Conservation (phyloP, 2,888 invertebrate species). For the Pristionchus japonicus region DNA sequence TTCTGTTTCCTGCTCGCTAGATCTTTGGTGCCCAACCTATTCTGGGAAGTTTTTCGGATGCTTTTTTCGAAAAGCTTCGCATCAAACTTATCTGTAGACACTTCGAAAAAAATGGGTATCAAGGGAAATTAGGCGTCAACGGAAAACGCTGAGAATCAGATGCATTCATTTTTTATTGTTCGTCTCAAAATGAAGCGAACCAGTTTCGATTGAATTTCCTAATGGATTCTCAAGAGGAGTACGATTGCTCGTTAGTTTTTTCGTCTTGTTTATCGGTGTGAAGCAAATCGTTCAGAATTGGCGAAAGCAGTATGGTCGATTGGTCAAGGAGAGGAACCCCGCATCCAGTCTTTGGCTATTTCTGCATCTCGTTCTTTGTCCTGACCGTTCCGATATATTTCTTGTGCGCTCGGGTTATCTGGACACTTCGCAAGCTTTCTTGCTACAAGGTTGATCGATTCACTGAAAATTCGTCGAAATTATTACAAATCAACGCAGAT, state of each 20-base stretch:
- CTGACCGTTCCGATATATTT: neutral
- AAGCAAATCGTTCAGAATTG: neutral
- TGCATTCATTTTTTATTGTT: neutral
- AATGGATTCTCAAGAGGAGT: neutral
- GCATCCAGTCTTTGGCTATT: neutral
- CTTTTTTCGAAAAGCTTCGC: no score
- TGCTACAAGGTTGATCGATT: neutral
- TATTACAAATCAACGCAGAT: neutral
- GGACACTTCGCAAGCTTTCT: neutral
- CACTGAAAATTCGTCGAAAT: no score
- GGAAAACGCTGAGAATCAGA: neutral
- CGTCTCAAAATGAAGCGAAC: neutral
- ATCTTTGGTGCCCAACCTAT: no score
- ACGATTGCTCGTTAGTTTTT: neutral
- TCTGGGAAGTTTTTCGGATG: no score
- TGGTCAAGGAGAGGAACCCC: neutral
- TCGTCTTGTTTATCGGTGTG: no score
- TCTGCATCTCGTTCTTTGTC: neutral
- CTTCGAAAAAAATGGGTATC: no score
- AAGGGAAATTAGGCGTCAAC: neutral
- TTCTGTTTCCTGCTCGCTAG: neutral
- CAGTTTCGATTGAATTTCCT: neutral
- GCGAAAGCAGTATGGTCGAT: neutral
- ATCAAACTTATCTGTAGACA: no score
- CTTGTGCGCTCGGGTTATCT: neutral